Evolutionary conservation across 30 jellyfish, hydroid and myxozoan species (phyloP).

Genomic region (Rhopilema esculentum): DNA sequence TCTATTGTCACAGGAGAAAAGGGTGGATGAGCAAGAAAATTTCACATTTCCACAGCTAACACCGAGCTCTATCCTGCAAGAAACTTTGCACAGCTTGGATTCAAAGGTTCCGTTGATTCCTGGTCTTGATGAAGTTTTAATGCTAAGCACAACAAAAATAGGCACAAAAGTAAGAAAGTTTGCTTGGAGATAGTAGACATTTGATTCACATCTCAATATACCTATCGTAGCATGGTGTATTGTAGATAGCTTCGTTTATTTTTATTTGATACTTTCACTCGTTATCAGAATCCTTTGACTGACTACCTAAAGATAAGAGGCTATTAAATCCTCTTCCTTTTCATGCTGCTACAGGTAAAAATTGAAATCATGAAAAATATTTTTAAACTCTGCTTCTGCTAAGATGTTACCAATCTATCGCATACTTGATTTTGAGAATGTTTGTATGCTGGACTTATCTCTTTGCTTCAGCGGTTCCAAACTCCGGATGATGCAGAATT

Average conservation of each 20-base stretch:
- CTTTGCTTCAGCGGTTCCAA: slow-evolving; percentile 81
- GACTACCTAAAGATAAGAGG: too few relatives aligned
- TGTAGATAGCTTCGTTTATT: too few relatives aligned
- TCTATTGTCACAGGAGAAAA: slow-evolving; percentile 41
- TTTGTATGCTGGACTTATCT: too few relatives aligned
- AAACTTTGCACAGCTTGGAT: slow-evolving; percentile 82
- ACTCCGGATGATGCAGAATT: slow-evolving; percentile 80
- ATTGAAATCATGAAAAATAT: too few relatives aligned
- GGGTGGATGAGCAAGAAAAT: slow-evolving; percentile 5
- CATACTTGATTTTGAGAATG: neutral
- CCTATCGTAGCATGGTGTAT: too few relatives aligned
- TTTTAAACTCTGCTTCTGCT: too few relatives aligned
- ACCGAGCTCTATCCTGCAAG: slow-evolving; percentile 74
- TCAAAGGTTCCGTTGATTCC: slow-evolving; percentile 87
- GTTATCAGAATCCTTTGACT: too few relatives aligned
- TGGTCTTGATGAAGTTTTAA: slow-evolving; percentile 69
- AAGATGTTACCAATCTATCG: too few relatives aligned
- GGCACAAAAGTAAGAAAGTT: slow-evolving; percentile 84
- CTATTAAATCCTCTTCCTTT: too few relatives aligned
- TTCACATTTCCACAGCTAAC: slow-evolving; percentile 85
- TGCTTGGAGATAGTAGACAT: neutral
- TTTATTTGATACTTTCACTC: too few relatives aligned
- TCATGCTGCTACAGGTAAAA: too few relatives aligned
- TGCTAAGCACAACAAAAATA: slow-evolving; percentile 81
- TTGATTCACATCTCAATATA: too few relatives aligned